Base-by-base conservation (phyloP, 2,888 invertebrate species). In the Drosophila kuntzei region DNA sequence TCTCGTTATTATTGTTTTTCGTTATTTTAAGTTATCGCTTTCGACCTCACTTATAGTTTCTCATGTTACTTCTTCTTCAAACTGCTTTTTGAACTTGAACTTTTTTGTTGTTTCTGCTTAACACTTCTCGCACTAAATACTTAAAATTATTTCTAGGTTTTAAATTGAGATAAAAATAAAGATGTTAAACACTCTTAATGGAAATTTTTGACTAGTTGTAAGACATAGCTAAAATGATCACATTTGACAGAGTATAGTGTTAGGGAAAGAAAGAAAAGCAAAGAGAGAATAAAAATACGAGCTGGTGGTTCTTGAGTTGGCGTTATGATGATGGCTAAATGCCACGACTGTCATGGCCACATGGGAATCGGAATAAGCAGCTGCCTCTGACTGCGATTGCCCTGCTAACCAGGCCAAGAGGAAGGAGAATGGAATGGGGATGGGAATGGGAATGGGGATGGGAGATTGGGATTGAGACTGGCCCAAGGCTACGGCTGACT, bases 251-350 rank as follows among this genome's bases (percentile, higher is more conserved):
- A 20, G 58, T 41, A 60, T 44, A 25, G 18, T 39, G 41, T 64
- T 14, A 49, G 49, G 27, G 36, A 22, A 59, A 61, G 36, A 22
- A 59, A 61, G 32, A 27, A 36, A 64, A 22, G 9, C 53, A 54
- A 39, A 47, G 27, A 43, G 27, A 39, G 39, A 49, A 8, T 37
- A 44, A 58, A 54, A 64, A 65, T 54, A 12, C 49, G 77, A 76
- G 58, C 49, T 71, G 64, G 46, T 77, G 65, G 36, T 37, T 50
- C 73, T 76, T 66, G 73, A 50, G 67, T 66, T 71, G 75, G 82
- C 76, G 73, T 76, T 87, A 88, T 88, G 82, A 89, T 87, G 83
- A 84, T 85, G 83, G 80, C 89, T 89, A 85, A 85, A 85, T 85
- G 87, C 89, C 89, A 79, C 50, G 86, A 82, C 88, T 82, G 57